Evolutionary conservation across 2,113 vertebrate genomes (phyloP).

Genomic region (Eonycteris spelaea): DNA sequence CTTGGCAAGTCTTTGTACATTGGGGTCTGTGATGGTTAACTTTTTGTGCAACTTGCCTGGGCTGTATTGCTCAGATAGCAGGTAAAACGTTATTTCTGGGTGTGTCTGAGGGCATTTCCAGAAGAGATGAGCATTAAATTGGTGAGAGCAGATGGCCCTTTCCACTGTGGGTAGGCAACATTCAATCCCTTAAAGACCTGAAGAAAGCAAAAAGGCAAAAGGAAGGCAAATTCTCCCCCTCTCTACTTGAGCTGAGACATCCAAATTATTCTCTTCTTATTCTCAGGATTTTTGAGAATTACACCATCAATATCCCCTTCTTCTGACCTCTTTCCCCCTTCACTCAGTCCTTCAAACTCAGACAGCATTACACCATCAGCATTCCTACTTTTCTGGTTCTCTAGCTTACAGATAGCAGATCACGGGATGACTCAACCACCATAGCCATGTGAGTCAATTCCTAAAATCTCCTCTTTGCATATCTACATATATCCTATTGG

Average conservation of each 20-base stretch:
- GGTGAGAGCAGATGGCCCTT: neutral
- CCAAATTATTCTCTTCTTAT: neutral
- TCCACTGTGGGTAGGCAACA: neutral
- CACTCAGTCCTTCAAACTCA: neutral
- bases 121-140: neutral
- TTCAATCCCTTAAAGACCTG: neutral
- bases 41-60: neutral
- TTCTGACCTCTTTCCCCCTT: neutral
- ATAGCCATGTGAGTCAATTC: neutral
- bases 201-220: neutral
- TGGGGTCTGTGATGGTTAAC: neutral
- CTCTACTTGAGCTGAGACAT: neutral
- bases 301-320: neutral
- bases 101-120: neutral
- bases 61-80: neutral
- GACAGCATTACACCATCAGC: neutral
- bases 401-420: neutral
- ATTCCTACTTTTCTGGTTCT: neutral
- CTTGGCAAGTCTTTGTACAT: neutral
- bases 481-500: neutral
- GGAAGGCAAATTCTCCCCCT: neutral
- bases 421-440: neutral
- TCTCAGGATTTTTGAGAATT: neutral
- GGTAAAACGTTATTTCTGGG: neutral
- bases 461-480: neutral